Evolutionary conservation across 2,113 vertebrate species (phyloP).

Genomic region (Atlantisia rogersi): DNA sequence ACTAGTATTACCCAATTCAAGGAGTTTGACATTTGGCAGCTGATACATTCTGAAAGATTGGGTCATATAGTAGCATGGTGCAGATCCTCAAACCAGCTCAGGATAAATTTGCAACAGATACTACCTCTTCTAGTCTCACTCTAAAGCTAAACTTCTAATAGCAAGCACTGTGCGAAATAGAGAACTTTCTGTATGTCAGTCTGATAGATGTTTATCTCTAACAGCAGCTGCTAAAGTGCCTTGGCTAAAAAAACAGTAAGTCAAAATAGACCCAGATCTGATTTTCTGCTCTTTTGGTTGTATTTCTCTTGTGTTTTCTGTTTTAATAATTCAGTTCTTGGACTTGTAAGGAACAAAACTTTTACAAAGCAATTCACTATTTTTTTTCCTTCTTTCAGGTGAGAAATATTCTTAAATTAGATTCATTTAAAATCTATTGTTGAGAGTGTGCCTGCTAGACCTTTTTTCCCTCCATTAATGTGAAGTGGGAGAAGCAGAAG

Average conservation of each 20-base stretch:
- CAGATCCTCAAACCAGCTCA: not conserved
- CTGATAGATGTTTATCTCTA: not conserved
- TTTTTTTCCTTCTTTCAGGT: not conserved
- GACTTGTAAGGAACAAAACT: not conserved
- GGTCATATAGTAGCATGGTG: not conserved
- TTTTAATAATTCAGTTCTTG: not conserved
- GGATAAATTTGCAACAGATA: not conserved
- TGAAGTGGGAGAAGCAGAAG: not conserved
- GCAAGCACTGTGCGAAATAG: not conserved
- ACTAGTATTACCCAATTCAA: not conserved
- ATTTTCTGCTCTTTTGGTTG: not conserved
- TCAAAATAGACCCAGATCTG: not conserved
- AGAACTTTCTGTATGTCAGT: not conserved
- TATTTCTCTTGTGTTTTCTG: not conserved
- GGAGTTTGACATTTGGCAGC: not conserved
- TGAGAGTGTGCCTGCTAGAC: not conserved
- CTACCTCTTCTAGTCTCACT: not conserved
- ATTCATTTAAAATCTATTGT: constrained; percentile 1
- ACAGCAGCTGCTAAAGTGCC: not conserved
- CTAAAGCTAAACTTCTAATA: not conserved
- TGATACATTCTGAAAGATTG: not conserved
- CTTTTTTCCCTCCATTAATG: not conserved
- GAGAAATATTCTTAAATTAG: not conserved
- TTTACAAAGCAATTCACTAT: not conserved
- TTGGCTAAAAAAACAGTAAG: not conserved